Base-by-base conservation (phyloP, 2,113 vertebrate genomes). In the Empidonax alnorum region DNA sequence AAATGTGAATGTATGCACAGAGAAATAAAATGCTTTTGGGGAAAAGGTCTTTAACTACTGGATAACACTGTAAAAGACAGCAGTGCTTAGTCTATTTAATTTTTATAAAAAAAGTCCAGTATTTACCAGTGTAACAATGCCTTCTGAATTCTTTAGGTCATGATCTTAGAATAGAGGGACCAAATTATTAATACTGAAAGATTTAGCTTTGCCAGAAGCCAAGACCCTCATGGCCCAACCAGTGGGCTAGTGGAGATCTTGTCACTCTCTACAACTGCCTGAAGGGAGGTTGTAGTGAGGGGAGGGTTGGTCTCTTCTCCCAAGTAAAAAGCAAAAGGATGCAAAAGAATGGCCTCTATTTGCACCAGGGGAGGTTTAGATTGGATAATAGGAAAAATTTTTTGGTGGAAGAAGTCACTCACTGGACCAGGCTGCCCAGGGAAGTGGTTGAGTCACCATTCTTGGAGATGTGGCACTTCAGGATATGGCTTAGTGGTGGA, bases 1-100 rank as follows among this genome's bases (percentile, higher is more conserved):
- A 91, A 72, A 7, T 37, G 12, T 39, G 23, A n/a, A 21, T 5
- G 23, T 42, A 8, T 7, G 47, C 10, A 58, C 5, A 27, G 10
- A 69, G 7, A n/a, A 65, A 77, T 37, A 42, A 50, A 77, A 84
- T 44, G 21, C 5, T 55, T 12, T 50, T 25, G 1, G 3, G n/a
- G 7, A 2, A 7, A 20, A 49, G n/a, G 2, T 30, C 3, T 33
- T 0, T 31, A 24, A 53, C 12, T 75, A 13, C 17, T 58, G 37
- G 13, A 21, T 79, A 28, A n/a, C 8, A 13, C 66, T 59, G 33
- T 41, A 23, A 83, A 62, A 76, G 56, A 3, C 16, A 50, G 19
- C n/a, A 30, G 6, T n/a, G 14, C 8, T 14, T 35, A 6, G 9
- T 80, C 3, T 27, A 25, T 50, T 39, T 46, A 5, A 76, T 16